These are phyloP conservation scores for Andrena bucephala DNA, from an alignment of 2,888 invertebrate genomes.

Conservation along the genomic window DNA sequence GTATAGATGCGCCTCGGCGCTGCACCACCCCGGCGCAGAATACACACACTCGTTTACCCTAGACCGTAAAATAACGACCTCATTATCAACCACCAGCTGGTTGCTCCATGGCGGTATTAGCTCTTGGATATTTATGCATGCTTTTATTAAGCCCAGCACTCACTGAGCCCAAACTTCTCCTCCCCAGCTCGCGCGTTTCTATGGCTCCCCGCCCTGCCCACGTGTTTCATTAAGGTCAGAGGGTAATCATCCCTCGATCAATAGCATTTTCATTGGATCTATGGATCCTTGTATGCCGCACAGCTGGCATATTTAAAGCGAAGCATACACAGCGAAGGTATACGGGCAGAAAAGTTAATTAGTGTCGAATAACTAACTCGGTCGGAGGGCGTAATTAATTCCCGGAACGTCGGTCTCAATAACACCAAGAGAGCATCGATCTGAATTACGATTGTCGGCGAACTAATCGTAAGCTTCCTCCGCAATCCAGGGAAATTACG, in stretches of 20 bases:
- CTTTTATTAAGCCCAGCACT: slow-evolving; percentile 76
- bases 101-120: slow-evolving; percentile 73
- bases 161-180: slow-evolving; percentile 42
- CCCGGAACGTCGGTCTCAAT: slow-evolving; percentile 44
- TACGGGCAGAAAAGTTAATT: slow-evolving; percentile 39
- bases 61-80: slow-evolving; percentile 77
- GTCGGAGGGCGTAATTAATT: slow-evolving; percentile 43
- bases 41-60: slow-evolving; percentile 36
- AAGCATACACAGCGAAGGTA: not conserved
- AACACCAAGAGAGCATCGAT: slow-evolving; percentile 54
- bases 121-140: slow-evolving; percentile 77
- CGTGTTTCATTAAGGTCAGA: slow-evolving; percentile 46
- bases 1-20: slow-evolving; percentile 26
- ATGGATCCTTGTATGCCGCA: not conserved
- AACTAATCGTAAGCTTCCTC: slow-evolving; percentile 57
- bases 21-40: not conserved
- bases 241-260: slow-evolving; percentile 17
- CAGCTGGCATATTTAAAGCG: not conserved
- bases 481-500: slow-evolving; percentile 51
- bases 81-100: slow-evolving; percentile 80
- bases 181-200: slow-evolving; percentile 40
- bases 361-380: slow-evolving; percentile 50
- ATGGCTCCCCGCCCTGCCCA: slow-evolving; percentile 23
- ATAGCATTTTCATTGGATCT: not conserved
- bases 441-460: slow-evolving; percentile 64